Base-by-base conservation (phyloP, 2,113 vertebrate species). In the Callipepla squamata region DNA sequence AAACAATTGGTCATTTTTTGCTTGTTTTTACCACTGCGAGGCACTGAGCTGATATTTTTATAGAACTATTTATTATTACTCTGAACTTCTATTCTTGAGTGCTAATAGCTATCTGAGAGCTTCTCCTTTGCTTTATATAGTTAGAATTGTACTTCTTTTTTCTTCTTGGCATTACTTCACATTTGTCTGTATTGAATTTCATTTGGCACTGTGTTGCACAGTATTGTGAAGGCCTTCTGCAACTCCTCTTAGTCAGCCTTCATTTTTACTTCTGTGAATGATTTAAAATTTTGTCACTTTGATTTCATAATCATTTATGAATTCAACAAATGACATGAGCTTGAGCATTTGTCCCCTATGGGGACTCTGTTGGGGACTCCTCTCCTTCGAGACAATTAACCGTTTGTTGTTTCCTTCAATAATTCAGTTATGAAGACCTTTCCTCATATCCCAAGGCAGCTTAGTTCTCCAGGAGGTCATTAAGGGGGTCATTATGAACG, bases 151-250 rank as follows among this genome's bases (percentile, higher is more conserved):
- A 28, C 1, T 1, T 65, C 8, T n/a, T 47, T 47, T 83, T 75
- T 89, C 50, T 22, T 9, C 13, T 25, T 78, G 85, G 6, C 38
- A 78, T 74, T 80, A 48, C 50, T 90, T 88, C 32, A 63, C 47
- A 63, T 87, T 84, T 75, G 23, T 70, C 74, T 87, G 67, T 72
- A 81, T 44, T 87, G 87, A 91, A 87, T 79, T 91, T 92, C 6
- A 87, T 84, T 91, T 67, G 15, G 15, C 61, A 38, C 80, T 91
- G 74, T 67, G 81, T 81, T 72, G 8, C 57, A 63, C 16, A 55
- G 42, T 85, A 78, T 48, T 63, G 32, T 70, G 80, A 85, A 84
- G 61, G 50, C 53, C 44, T 90, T 32, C 72, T 84, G 38, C 42
- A 78, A 7, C 47, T 91, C 42, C 65, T 92, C 59, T 58, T 66